Evolutionary conservation across 2,888 invertebrate genomes (phyloP).

Genomic region (Habroteleia sp.): DNA sequence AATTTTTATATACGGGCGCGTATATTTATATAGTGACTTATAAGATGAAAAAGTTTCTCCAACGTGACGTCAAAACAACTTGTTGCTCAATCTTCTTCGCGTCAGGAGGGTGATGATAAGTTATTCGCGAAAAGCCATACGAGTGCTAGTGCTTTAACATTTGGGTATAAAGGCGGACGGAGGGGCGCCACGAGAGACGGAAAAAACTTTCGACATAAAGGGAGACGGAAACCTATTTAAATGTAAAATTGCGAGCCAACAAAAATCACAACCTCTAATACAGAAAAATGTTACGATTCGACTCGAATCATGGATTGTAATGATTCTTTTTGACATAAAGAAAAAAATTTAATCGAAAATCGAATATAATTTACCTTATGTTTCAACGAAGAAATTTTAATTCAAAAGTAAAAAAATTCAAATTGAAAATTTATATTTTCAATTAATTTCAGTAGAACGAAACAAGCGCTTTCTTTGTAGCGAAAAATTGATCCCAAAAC

Average conservation of each 20-base stretch:
- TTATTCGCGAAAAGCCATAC: slow-evolving; percentile 53
- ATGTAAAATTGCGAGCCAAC: slow-evolving; percentile 16
- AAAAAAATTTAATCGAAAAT: too few species aligned
- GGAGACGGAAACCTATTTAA: slow-evolving; percentile 26
- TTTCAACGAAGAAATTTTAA: too few species aligned
- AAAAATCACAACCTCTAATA: slow-evolving; percentile 4
- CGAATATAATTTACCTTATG: too few species aligned
- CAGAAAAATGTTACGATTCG: slow-evolving; percentile 5
- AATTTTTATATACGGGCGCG: slow-evolving; percentile 1
- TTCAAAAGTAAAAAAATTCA: too few species aligned
- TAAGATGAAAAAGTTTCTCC: slow-evolving; percentile 51
- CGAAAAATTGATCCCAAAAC: too few species aligned
- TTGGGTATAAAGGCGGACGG: neutral
- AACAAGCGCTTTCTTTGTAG: too few species aligned
- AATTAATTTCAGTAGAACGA: too few species aligned
- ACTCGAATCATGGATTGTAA: slow-evolving; percentile 2
- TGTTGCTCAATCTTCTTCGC: slow-evolving; percentile 66
- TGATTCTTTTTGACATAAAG: neutral
- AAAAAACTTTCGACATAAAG: slow-evolving; percentile 3
- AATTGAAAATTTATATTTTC: too few species aligned
- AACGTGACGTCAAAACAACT: slow-evolving; percentile 62
- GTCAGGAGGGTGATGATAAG: slow-evolving; percentile 63
- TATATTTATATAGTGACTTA: slow-evolving; percentile 26
- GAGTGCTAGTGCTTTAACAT: slow-evolving; percentile 18
- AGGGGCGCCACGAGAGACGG: neutral